Evolutionary conservation across 2,888 invertebrate species (phyloP).

Genomic region (Magallana nippona): DNA sequence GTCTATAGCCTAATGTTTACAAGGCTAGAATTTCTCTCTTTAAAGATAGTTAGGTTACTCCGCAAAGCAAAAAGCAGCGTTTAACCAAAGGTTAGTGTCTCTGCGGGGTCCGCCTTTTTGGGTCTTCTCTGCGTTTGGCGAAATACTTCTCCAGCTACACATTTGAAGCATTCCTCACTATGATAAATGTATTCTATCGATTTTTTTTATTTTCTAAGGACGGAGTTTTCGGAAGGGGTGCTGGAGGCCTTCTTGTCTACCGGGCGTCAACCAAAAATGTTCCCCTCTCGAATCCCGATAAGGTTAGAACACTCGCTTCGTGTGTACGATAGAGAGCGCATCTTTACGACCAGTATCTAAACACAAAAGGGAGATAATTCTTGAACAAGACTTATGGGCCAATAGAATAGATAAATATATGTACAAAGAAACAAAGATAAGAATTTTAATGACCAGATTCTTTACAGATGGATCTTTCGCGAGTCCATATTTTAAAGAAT

Average conservation of each 20-base stretch:
- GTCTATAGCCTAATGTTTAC: conserved; percentile 34
- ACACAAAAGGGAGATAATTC: not conserved
- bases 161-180: conserved; percentile 18
- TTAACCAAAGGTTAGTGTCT: conserved; percentile 15
- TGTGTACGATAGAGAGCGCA: not conserved
- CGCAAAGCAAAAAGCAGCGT: conserved; percentile 21
- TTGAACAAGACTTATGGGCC: not conserved
- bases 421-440: conserved; percentile 13
- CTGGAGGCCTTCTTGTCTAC: conserved; percentile 19
- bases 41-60: conserved; percentile 16
- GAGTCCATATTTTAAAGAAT: not conserved
- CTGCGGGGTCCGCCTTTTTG: conserved; percentile 26
- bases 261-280: conserved; percentile 19
- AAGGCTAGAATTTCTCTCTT: conserved; percentile 27
- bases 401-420: conserved; percentile 32
- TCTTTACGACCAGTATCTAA: conserved; percentile 23
- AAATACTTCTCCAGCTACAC: conserved; percentile 21
- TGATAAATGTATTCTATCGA: conserved; percentile 26
- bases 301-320: not conserved
- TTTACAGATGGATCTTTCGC: not conserved
- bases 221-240: not conserved
- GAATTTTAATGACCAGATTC: conserved; percentile 21
- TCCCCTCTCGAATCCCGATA: not conserved
- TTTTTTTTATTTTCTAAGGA: not conserved
- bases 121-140: not conserved